Percentiles rank a stretch among this genome's conserved stretches.
Conservation (phyloP, 2,797 vertebrate genomes). For the Melanotaenia maccullochi region DNA sequence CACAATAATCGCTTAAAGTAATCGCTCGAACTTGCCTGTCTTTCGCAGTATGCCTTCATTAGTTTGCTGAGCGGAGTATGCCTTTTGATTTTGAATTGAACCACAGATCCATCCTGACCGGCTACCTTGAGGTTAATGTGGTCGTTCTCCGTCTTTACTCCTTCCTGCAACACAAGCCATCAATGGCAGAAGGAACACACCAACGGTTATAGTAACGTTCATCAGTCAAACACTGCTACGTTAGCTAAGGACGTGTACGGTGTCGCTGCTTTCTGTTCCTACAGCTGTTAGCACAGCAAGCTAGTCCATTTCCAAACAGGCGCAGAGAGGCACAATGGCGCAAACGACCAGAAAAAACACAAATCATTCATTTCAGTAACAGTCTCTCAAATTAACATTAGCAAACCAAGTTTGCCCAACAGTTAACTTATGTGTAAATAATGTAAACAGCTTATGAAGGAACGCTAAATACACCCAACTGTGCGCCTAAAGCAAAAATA, state of each 20-base stretch:
- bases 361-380: slow-evolving; percentile 47
- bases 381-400: neutral
- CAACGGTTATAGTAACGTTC: neutral
- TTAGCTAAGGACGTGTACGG: no score
- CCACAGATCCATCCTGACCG: slow-evolving; percentile 91
- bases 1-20: neutral
- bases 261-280: neutral
- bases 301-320: slow-evolving; percentile 63
- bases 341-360: slow-evolving; percentile 52
- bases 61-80: slow-evolving; percentile 91
- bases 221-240: neutral
- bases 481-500: slow-evolving; percentile 39
- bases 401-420: rapidly evolving
- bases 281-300: slow-evolving; percentile 61
- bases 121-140: slow-evolving; percentile 93
- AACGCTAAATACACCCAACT: neutral
- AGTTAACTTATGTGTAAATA: rapidly evolving
- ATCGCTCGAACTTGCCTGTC: slow-evolving; percentile 83
- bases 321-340: slow-evolving; percentile 80
- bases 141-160: slow-evolving; percentile 92
- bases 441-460: rapidly evolving
- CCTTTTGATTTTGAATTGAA: slow-evolving; percentile 93
- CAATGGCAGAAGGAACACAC: neutral
- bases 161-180: slow-evolving; percentile 80
- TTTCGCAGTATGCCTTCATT: slow-evolving; percentile 94